Percentiles rank a stretch among this genome's conserved stretches.
phyloP scores from a whole-genome alignment of 2,888 invertebrate genomes.

The Diploptera punctata region DNA sequence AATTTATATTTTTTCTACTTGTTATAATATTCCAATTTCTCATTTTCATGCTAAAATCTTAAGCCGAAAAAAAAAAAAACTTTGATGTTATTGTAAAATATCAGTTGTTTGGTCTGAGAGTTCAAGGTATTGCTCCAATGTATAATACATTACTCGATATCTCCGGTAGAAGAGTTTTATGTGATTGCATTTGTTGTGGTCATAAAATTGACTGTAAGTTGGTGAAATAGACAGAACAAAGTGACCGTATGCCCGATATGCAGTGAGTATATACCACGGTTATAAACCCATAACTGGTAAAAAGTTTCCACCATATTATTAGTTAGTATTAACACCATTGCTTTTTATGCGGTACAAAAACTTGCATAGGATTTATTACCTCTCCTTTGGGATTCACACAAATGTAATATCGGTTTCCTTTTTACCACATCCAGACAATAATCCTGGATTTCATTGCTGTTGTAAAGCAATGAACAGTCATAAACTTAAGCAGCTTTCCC shows the following conservation, averaged over 20 bases:
- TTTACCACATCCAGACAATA: conserved; percentile 25
- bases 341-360: not conserved
- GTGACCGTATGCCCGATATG: not conserved
- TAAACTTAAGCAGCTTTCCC: conserved; percentile 20
- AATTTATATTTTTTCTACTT: too few species aligned
- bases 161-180: too few species aligned
- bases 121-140: too few species aligned
- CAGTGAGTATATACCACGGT: not conserved
- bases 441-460: conserved; percentile 25
- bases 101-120: too few species aligned
- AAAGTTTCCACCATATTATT: conserved; percentile 27
- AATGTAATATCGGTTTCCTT: not conserved
- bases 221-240: not conserved
- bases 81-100: too few species aligned
- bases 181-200: too few species aligned
- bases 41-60: too few species aligned
- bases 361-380: conserved; percentile 14
- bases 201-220: too few species aligned
- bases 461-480: conserved; percentile 22
- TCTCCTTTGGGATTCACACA: conserved; percentile 24
- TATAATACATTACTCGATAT: too few species aligned
- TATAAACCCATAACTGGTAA: conserved; percentile 28
- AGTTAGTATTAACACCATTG: conserved; percentile 25
- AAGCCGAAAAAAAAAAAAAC: too few species aligned
- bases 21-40: too few species aligned